Evolutionary conservation across 2,797 vertebrate genomes (phyloP).

Genomic region (Melopsittacus undulatus): DNA sequence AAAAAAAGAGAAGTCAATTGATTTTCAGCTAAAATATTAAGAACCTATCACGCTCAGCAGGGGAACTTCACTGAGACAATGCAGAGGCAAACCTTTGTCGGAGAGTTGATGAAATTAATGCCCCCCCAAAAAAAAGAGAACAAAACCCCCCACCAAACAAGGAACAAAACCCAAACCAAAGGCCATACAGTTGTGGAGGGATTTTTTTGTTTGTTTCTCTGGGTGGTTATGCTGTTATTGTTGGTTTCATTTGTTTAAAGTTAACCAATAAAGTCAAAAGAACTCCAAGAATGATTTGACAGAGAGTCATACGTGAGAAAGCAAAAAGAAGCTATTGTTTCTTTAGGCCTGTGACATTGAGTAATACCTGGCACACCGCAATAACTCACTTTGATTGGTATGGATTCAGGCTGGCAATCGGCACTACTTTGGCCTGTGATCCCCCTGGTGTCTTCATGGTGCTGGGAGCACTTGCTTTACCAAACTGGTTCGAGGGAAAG

Average conservation of each 20-base stretch:
- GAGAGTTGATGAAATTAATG: neutral
- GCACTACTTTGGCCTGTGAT: constrained; percentile 87
- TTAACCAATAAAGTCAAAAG: neutral
- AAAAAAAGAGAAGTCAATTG: neutral
- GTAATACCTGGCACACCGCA: neutral
- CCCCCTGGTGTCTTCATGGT: constrained; percentile 82
- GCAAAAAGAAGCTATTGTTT: neutral
- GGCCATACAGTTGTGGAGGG: neutral
- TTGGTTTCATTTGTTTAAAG: neutral
- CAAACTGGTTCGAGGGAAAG: constrained; percentile 79
- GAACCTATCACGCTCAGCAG: constrained; percentile 4
- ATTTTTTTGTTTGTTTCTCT: neutral
- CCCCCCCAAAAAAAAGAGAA: neutral
- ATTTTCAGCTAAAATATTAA: constrained; percentile 39
- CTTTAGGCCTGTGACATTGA: neutral
- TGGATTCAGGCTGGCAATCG: constrained; percentile 94
- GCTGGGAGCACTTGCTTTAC: constrained; percentile 72
- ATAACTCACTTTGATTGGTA: constrained; percentile 95
- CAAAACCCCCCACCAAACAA: neutral
- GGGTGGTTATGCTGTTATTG: neutral
- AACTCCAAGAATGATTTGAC: neutral
- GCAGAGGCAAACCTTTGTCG: neutral
- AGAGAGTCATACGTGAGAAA: neutral
- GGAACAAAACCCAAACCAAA: neutral
- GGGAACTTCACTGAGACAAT: constrained; percentile 10